Evolutionary conservation across 2,888 invertebrate genomes (phyloP), one percentile per base, ranked within the genome.

Genomic region (Brachypalpus laphriformis): DNA sequence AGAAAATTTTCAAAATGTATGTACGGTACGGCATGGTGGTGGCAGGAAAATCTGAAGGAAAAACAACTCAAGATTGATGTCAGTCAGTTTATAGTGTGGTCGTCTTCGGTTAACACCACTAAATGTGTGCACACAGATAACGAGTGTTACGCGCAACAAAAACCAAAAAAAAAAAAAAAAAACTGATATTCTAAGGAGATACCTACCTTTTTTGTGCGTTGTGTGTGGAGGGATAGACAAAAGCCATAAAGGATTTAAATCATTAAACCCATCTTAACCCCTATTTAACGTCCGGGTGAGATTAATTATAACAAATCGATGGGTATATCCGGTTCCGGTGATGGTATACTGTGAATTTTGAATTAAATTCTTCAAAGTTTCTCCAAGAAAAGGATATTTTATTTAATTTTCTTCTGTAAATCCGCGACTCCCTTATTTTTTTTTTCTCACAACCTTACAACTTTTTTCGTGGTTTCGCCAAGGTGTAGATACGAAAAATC

Each of bases 41-140:
- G 61, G 66, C 61, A 80, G 70, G 75, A 76, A 85, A 85, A 85
- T 81, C 76, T 81, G 66, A 51, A 81, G 75, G 81, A 81, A 85
- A 81, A 81, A 85, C 83, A 85, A 75, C 80, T 75, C 75, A 85
- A 85, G 85, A 85, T 85, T 85, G 85, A 85, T 85, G 85, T 81
- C 85, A 85, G 80, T 85, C 85, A 85, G 85, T 85, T 85, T 85
- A 81, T 81, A 85, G 81, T 81, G 85, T 85, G 75, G 85, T 85
- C 81, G 85, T 85, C 85, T 81, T 81, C 81, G 75, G 81, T 85
- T 85, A 85, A 85, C 81, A 81, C 85, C 81, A 85, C 70, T 75
- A 56, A 85, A 85, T 70, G 85, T 85, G 51, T 75, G 65, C 75
- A 85, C 80, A 81, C 54, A 70, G 65, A 81, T 81, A 85, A 40